Conservation (phyloP, 2,797 vertebrate genomes). For the Catamblyrhynchus diadema region DNA sequence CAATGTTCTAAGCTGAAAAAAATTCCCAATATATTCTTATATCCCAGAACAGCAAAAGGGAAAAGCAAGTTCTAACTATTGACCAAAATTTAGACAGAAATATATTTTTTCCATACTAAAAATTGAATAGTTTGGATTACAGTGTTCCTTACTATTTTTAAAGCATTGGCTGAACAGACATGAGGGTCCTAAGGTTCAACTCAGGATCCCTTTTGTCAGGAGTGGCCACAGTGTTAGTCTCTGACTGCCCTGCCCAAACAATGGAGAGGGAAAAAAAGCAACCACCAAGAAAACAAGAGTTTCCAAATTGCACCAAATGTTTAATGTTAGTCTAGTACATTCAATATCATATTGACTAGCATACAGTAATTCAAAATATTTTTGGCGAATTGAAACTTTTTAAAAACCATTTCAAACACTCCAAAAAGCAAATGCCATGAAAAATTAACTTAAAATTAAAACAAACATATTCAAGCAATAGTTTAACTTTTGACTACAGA, state of each 20-base stretch:
- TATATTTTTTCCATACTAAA: neutral
- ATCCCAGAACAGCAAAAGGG: neutral
- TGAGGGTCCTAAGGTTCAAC: neutral
- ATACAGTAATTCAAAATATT: conserved; percentile 54
- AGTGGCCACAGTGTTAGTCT: neutral
- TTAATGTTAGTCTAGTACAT: conserved; percentile 72
- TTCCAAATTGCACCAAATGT: conserved; percentile 71
- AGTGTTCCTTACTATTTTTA: neutral
- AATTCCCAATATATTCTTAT: neutral
- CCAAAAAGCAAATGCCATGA: conserved; percentile 49
- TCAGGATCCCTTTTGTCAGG: neutral
- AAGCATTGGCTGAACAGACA: neutral
- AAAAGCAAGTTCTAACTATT: neutral
- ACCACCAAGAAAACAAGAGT: neutral
- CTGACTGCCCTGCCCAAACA: rapidly evolving
- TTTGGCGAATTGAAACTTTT: conserved; percentile 57
- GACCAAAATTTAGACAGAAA: neutral
- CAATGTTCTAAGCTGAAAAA: neutral
- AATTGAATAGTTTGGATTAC: neutral
- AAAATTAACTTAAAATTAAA: conserved; percentile 57
- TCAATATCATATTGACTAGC: conserved; percentile 58
- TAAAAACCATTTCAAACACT: conserved; percentile 51
- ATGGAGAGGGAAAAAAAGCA: neutral
- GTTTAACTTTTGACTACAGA: conserved; percentile 63
- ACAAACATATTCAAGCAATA: conserved; percentile 55